A percentile compares a stretch with the other conserved stretches of the same genome.
Conservation (phyloP, 2,113 vertebrate species). For the Erinaceus europaeus region DNA sequence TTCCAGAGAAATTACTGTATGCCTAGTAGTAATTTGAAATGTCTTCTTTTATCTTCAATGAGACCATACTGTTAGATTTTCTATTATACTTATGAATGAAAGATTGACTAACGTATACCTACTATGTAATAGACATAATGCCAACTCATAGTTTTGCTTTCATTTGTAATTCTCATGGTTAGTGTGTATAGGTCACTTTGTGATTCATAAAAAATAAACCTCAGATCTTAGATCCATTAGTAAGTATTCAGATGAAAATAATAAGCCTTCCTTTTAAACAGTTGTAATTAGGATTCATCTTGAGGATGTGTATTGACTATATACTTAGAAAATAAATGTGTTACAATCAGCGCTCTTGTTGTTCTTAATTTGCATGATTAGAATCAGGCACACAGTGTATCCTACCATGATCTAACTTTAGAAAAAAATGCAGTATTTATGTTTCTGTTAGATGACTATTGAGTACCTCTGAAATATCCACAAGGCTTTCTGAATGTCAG, state of each 20-base stretch:
- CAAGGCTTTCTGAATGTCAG: conserved; percentile 29
- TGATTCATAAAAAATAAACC: neutral
- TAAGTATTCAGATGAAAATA: neutral
- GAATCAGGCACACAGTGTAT: neutral
- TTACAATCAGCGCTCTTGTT: neutral
- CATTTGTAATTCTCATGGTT: neutral
- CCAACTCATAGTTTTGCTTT: neutral
- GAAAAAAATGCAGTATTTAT: neutral
- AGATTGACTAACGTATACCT: neutral
- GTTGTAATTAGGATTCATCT: neutral
- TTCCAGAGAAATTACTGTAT: neutral
- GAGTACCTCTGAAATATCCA: neutral
- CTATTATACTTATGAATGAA: neutral
- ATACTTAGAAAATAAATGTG: neutral
- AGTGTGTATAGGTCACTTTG: neutral
- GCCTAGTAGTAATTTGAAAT: neutral
- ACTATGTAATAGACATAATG: neutral
- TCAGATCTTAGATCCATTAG: neutral
- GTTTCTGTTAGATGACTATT: neutral
- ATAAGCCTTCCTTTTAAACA: neutral
- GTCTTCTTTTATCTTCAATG: neutral
- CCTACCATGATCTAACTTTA: neutral
- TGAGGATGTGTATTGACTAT: neutral
- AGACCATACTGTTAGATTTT: neutral
- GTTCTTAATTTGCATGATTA: neutral